These are phyloP conservation scores for Knipowitschia caucasica DNA, from an alignment of 2,797 vertebrate genomes.

Conservation along the genomic window DNA sequence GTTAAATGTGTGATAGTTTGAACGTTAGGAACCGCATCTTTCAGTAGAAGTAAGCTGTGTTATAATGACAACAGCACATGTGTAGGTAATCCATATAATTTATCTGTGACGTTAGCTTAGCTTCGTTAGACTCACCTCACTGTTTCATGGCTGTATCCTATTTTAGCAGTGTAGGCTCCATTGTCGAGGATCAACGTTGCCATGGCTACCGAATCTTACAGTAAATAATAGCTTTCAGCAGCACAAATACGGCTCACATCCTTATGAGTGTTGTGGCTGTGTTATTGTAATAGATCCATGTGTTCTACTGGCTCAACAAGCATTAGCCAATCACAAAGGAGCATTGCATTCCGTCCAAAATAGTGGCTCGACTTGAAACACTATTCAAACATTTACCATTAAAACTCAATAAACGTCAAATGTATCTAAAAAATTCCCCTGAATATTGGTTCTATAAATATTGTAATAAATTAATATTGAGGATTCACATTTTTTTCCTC, in stretches of 20 bases:
- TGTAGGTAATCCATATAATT: background rate
- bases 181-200: conserved; percentile 92
- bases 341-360: background rate
- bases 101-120: conserved; percentile 2
- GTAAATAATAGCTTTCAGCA: background rate
- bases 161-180: conserved; percentile 91
- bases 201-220: conserved; percentile 61
- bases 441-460: background rate
- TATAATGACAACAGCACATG: background rate
- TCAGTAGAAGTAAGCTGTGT: background rate
- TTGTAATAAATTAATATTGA: background rate
- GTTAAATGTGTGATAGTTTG: too few species aligned
- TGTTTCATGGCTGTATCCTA: conserved; percentile 87
- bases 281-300: too few species aligned
- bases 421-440: background rate
- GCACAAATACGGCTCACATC: background rate
- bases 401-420: too few species aligned
- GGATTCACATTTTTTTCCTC: background rate
- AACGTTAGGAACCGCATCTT: too few species aligned
- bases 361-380: conserved; percentile 27
- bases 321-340: conserved; percentile 38
- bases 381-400: too few species aligned
- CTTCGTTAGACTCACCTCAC: conserved; percentile 78
- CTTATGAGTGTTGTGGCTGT: rapidly evolving
- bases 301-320: too few species aligned